phyloP scores from a whole-genome alignment of 2,888 invertebrate species.

The Colletes collaris region DNA sequence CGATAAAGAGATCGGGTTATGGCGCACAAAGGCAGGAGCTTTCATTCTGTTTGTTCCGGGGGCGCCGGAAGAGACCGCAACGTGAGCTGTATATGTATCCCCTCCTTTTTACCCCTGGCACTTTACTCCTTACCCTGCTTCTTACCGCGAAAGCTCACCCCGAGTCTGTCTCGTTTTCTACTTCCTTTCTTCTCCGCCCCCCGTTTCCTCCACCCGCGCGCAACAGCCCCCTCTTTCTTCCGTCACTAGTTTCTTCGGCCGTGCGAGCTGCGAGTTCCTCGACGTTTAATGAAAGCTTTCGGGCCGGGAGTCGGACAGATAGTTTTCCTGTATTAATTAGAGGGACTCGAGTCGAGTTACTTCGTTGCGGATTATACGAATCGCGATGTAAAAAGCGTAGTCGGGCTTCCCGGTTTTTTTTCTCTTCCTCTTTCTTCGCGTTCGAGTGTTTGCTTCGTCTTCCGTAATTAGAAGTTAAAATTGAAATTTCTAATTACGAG shows the following conservation, averaged over 20 bases:
- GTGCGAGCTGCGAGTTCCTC: conserved; percentile 26
- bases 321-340: conserved; percentile 58
- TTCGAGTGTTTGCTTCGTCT: background rate
- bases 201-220: no score
- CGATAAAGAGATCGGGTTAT: conserved; percentile 76
- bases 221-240: background rate
- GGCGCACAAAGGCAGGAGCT: conserved; percentile 70
- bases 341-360: conserved; percentile 28
- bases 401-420: no score
- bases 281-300: conserved; percentile 59
- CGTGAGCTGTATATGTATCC: conserved; percentile 67
- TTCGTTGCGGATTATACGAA: conserved; percentile 18
- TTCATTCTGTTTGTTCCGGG: conserved; percentile 75
- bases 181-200: background rate
- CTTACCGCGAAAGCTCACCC: conserved; percentile 54
- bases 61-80: conserved; percentile 65
- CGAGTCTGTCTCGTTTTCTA: conserved; percentile 32
- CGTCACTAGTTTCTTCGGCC: background rate
- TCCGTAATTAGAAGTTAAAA: conserved; percentile 50
- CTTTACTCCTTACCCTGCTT: conserved; percentile 59
- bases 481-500: conserved; percentile 46
- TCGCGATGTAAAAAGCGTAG: background rate
- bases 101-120: conserved; percentile 28
- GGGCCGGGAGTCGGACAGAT: conserved; percentile 27
- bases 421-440: no score